Percentiles rank a stretch among this genome's conserved stretches.
phyloP scores from a whole-genome alignment of 1,140 invertebrate species.

The Lasioglossum albipes region DNA sequence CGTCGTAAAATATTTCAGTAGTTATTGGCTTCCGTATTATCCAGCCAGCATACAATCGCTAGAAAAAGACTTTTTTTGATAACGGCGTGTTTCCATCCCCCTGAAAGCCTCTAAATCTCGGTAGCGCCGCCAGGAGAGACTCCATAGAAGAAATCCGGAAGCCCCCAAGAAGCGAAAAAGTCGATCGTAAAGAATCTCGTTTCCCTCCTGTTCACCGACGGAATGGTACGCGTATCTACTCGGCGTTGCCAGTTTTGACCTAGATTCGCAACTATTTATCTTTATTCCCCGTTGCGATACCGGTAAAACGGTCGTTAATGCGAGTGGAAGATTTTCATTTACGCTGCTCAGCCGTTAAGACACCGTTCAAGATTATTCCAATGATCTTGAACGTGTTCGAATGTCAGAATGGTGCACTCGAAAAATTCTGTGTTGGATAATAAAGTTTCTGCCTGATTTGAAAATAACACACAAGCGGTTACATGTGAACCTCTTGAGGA shows the following conservation, averaged over 20 bases:
- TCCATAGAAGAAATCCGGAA: constrained; percentile 36
- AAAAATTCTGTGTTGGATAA: no score
- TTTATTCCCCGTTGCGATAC: background rate
- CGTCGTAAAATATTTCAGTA: constrained; percentile 28
- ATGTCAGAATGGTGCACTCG: no score
- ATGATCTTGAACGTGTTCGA: no score
- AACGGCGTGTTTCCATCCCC: constrained; percentile 20
- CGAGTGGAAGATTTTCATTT: background rate
- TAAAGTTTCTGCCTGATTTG: no score
- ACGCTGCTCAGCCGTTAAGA: no score
- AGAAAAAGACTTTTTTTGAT: constrained; percentile 32
- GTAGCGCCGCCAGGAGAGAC: background rate
- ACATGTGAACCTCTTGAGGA: no score
- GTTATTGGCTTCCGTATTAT: constrained; percentile 15
- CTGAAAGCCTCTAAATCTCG: constrained; percentile 27
- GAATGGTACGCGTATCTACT: background rate
- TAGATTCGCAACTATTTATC: background rate
- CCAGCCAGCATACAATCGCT: background rate
- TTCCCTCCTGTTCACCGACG: constrained; percentile 4
- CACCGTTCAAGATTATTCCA: no score
- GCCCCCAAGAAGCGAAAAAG: constrained; percentile 5
- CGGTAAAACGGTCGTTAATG: background rate
- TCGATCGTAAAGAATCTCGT: constrained; percentile 46
- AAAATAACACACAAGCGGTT: no score
- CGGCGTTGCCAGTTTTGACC: background rate